Percentiles rank a stretch among this genome's conserved stretches.
These are phyloP conservation scores for Oreocharis arfaki DNA, from an alignment of 2,113 vertebrate species.

Conservation along the genomic window DNA sequence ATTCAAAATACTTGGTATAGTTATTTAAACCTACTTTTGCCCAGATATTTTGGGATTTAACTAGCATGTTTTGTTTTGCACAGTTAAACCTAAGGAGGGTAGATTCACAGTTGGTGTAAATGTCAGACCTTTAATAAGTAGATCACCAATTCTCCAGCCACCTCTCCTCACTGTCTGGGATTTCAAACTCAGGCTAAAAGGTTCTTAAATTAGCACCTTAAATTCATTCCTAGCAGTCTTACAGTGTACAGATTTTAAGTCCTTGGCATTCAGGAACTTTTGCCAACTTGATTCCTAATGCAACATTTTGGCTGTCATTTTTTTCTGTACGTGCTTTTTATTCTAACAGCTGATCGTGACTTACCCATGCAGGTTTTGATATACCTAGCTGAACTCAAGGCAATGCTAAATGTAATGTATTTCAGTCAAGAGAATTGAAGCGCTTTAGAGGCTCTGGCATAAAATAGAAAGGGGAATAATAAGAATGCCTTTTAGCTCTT, in stretches of 20 bases:
- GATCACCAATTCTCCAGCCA: not conserved
- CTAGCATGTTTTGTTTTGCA: not conserved
- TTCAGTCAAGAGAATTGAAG: not conserved
- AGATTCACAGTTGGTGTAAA: not conserved
- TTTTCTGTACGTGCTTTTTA: not conserved
- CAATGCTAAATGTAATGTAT: not conserved
- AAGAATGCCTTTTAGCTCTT: not conserved
- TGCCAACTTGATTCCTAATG: not conserved
- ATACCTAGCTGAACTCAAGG: not conserved
- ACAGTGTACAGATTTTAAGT: not conserved
- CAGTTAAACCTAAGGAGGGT: not conserved
- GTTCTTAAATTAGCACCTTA: not conserved
- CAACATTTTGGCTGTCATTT: not conserved
- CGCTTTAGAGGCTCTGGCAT: not conserved
- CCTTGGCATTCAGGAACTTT: not conserved
- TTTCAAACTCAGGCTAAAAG: not conserved
- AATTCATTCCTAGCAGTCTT: not conserved
- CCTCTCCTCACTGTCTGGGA: not conserved
- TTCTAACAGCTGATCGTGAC: not conserved
- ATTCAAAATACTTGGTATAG: not conserved
- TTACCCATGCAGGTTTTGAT: not conserved
- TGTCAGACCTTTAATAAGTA: not conserved
- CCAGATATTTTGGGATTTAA: not conserved
- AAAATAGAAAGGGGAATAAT: not conserved
- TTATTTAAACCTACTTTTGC: not conserved